Evolutionary conservation across 2,888 invertebrate genomes (phyloP), one percentile per base, ranked within the genome.

Genomic region (Chaetoderma sp.): DNA sequence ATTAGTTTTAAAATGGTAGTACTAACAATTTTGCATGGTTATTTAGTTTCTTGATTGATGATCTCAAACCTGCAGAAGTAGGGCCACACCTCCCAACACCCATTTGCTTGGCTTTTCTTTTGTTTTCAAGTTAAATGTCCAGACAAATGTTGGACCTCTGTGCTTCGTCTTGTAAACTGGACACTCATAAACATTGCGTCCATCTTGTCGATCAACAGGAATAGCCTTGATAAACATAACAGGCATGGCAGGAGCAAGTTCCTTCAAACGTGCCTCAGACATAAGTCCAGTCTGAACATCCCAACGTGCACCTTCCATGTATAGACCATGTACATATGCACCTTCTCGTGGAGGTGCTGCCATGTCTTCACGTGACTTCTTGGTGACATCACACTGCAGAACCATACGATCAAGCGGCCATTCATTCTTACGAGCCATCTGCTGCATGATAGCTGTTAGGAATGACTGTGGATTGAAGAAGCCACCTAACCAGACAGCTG

Each of bases 401-500:
- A 95, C 96, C 96, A 98, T 97, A 88, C 96, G 95, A 87, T 98
- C 97, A 49, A 98, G 89, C 0, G 97, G 97, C 77, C 96, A 89
- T 85, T 96, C 96, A 86, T 95, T 94, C 82, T 93, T 92, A 32
- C 97, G 90, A 0, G 97, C 97, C 32, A 96, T 96, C 80, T 95
- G 96, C 88, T 98, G 98, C 96, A 98, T 97, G 79, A 98, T 97
- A 54, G 98, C 97, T 0, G 98, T 98, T 64, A 98, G 88, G 78
- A 98, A 90, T 42, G 96, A 96, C 87, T 98, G 97, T 0, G 97
- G 98, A 87, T 98, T 98, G 89, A 98, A 98, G 88, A 98, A 96
- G n/a, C 97, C 98, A 16, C 94, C 95, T 68, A 98, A 88, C 98
- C 98, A 98, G 18, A 98, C 96, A 1, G 95, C 90, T 0, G 94